phyloP scores from a whole-genome alignment of 2,797 vertebrate species.

The Clarias platycephalus region DNA sequence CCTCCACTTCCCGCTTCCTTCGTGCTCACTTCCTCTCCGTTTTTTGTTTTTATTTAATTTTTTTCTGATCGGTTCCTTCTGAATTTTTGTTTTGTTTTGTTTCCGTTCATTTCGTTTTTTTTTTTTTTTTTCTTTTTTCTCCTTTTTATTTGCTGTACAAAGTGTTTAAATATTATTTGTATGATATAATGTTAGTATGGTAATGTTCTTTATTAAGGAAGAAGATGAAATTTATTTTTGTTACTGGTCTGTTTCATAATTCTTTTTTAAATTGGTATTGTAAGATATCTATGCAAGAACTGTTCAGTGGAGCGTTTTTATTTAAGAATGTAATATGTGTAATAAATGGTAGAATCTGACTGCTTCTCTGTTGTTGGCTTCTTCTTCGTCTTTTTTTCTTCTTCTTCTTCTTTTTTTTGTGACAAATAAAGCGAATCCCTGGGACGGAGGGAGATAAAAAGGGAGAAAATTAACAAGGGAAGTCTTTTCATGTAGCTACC shows the following conservation, averaged over 20 bases:
- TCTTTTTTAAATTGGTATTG: constrained; percentile 99
- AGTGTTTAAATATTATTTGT: constrained; percentile 99
- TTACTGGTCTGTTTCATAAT: constrained; percentile 99
- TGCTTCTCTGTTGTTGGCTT: constrained; percentile 71
- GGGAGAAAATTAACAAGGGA: constrained; percentile 12
- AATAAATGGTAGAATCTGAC: constrained; percentile 99
- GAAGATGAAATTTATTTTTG: constrained; percentile 99
- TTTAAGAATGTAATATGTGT: constrained; percentile 99
- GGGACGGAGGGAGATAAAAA: constrained; percentile 1
- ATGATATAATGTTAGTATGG: constrained; percentile 99
- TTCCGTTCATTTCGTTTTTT: constrained; percentile 59
- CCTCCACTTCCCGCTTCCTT: constrained; percentile 77
- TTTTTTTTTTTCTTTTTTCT: constrained; percentile 59
- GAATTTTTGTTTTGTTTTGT: constrained; percentile 67
- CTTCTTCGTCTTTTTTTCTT: constrained; percentile 55
- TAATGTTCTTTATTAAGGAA: constrained; percentile 99
- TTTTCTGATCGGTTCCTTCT: constrained; percentile 40
- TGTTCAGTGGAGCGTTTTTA: constrained; percentile 99
- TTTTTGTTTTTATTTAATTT: constrained; percentile 69
- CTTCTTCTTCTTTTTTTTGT: constrained; percentile 46
- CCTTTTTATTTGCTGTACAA: constrained; percentile 97
- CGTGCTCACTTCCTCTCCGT: constrained; percentile 84
- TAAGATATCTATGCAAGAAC: constrained; percentile 99
- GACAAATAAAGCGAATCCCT: constrained; percentile 58
- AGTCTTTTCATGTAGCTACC: constrained; percentile 56